These are phyloP conservation scores for Mus minutoides DNA, from an alignment of 2,797 vertebrate species.

Conservation along the genomic window DNA sequence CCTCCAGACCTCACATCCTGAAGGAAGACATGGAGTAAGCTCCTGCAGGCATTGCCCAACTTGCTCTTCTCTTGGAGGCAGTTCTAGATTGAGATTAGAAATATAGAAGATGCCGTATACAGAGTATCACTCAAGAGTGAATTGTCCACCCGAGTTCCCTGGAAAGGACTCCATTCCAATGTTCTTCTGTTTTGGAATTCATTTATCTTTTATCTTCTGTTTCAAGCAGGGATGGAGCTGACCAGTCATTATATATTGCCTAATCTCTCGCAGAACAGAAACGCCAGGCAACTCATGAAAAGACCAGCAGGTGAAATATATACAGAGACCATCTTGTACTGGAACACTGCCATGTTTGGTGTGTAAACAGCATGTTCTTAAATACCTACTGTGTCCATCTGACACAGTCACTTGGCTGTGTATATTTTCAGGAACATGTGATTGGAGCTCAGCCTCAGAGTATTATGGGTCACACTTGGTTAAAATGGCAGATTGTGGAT, in stretches of 20 bases:
- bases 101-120: background rate
- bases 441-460: background rate
- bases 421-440: no score
- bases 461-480: rapidly evolving
- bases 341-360: background rate
- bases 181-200: background rate
- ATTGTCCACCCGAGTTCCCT: background rate
- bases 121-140: background rate
- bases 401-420: no score
- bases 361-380: rapidly evolving
- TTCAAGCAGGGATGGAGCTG: background rate
- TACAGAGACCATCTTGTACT: background rate
- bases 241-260: no score
- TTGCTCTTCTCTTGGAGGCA: background rate
- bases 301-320: no score
- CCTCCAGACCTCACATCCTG: no score
- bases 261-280: background rate
- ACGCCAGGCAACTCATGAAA: background rate
- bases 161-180: background rate
- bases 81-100: background rate
- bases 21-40: background rate
- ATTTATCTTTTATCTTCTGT: background rate
- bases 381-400: background rate
- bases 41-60: background rate
- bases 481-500: rapidly evolving